Evolutionary conservation across 2,888 invertebrate genomes (phyloP).

Genomic region (Netelia fuscicornis): DNA sequence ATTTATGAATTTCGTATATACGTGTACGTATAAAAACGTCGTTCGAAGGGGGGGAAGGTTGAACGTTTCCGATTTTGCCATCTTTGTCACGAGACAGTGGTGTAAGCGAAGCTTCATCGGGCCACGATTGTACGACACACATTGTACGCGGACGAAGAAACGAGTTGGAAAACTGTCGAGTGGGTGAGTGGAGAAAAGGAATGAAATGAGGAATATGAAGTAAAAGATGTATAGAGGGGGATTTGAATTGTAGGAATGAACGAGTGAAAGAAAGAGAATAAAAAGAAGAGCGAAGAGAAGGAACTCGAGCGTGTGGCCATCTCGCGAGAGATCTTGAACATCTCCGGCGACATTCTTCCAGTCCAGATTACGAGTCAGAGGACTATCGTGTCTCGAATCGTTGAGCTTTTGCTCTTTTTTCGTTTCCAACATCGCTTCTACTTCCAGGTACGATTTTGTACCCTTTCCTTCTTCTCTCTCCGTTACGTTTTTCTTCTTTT

Average conservation of each 20-base stretch:
- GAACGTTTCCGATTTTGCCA: slow-evolving; percentile 45
- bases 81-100: neutral
- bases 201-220: slow-evolving; percentile 3
- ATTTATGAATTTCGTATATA: slow-evolving; percentile 22
- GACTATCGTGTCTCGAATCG: slow-evolving; percentile 49
- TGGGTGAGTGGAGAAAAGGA: slow-evolving; percentile 6
- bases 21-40: slow-evolving; percentile 27
- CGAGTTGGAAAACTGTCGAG: slow-evolving; percentile 7
- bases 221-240: slow-evolving; percentile 3
- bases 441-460: slow-evolving; percentile 19
- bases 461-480: slow-evolving; percentile 18
- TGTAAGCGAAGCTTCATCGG: slow-evolving; percentile 3
- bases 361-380: slow-evolving; percentile 46
- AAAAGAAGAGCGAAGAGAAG: slow-evolving; percentile 22
- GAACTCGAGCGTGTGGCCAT: slow-evolving; percentile 46
- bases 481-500: neutral
- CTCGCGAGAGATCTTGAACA: slow-evolving; percentile 33
- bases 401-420: slow-evolving; percentile 27
- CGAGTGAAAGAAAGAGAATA: neutral
- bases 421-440: slow-evolving; percentile 10
- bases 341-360: slow-evolving; percentile 36
- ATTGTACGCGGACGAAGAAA: slow-evolving; percentile 10
- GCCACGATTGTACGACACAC: slow-evolving; percentile 36
- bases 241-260: slow-evolving; percentile 6
- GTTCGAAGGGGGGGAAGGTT: slow-evolving; percentile 36